phyloP scores from a whole-genome alignment of 2,888 invertebrate species.

The Papilio gigon region DNA sequence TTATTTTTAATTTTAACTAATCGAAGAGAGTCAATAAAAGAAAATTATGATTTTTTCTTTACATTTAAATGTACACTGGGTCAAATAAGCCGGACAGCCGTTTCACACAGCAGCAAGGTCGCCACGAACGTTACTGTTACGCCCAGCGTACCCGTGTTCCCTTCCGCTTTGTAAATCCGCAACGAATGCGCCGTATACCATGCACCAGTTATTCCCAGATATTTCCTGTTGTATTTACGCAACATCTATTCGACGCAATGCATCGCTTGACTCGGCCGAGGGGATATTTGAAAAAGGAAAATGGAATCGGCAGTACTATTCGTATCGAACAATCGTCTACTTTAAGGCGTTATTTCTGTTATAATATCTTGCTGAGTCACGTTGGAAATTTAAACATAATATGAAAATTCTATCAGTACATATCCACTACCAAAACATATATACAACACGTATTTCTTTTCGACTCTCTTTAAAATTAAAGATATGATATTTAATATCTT shows the following conservation, averaged over 20 bases:
- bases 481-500: too few species aligned
- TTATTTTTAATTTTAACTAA: too few species aligned
- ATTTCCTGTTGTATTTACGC: conserved; percentile 35
- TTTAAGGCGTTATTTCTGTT: not conserved
- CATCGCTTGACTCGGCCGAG: conserved; percentile 22
- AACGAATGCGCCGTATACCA: conserved; percentile 15
- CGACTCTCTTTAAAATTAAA: too few species aligned
- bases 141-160: not conserved
- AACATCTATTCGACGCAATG: conserved; percentile 32
- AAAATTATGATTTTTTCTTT: not conserved
- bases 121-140: conserved; percentile 5
- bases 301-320: not conserved
- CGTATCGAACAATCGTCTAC: conserved; percentile 2
- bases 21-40: too few species aligned
- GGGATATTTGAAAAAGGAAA: conserved; percentile 27
- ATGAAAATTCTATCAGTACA: too few species aligned
- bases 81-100: not conserved
- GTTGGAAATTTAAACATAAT: not conserved
- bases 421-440: too few species aligned
- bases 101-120: not conserved
- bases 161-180: conserved; percentile 25
- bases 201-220: conserved; percentile 34
- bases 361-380: not conserved
- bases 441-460: too few species aligned
- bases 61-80: not conserved